Evolutionary conservation across 2,113 vertebrate genomes (phyloP), one percentile per base, ranked within the genome.

Genomic region (Brachyhypopomus occidentalis): DNA sequence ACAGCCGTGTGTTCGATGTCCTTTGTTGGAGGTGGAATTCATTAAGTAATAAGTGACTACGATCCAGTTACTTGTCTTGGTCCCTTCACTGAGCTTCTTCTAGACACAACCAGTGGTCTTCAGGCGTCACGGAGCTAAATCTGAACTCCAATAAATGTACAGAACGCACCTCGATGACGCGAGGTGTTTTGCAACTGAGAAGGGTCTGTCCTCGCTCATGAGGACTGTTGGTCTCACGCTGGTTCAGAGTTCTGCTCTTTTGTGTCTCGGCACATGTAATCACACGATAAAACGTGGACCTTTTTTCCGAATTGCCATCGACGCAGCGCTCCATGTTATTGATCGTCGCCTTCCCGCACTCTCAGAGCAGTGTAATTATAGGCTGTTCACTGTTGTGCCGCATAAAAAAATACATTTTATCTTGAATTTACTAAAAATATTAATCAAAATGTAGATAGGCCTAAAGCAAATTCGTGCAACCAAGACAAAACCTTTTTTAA

Each of bases 251-350:
- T 75, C 5, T 55, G 55, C 14, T 19, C 27, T 62, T 73, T 62
- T 30, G 79, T 22, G 12, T 36, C 25, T 41, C 73, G 64, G 4
- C 6, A 30, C 66, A 25, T 64, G 72, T 66, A 70, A 82, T 70
- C 58, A 69, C 38, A 27, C 58, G 41, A 67, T 77, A 59, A 81
- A 75, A 81, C 16, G 69, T 74, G 34, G 79, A 75, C 27, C 72
- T 69, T 78, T 27, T 56, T 52, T 63, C 58, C n/a, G 11, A 5
- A 69, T 69, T n/a, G 22, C 64, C 72, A 63, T 84, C 69, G 80
- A 76, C 84, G 63, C 75, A 71, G 12, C 17, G 27, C 67, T 89
- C 88, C 67, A 87, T 88, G 74, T 6, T 0, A 85, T 86, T 76
- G 91, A 92, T 84, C 66, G 55, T 23, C 63, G 30, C 25, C 12